Conservation (phyloP, 2,797 vertebrate genomes). For the Poecilia gillii region DNA sequence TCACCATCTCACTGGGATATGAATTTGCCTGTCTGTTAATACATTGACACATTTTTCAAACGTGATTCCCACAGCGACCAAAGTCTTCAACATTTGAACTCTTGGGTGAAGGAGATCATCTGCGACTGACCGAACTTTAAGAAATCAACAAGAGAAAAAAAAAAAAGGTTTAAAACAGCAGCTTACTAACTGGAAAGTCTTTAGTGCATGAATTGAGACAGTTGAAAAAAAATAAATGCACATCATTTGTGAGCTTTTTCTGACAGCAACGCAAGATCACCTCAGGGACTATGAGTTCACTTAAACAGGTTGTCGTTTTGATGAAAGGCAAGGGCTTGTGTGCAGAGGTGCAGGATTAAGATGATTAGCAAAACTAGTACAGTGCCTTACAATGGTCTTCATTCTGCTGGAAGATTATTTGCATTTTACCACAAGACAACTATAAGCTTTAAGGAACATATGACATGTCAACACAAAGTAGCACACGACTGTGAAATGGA, state of each 20-base stretch:
- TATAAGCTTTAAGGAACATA: neutral
- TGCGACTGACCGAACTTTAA: neutral
- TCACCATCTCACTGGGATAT: slow-evolving; percentile 18
- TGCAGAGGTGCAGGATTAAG: neutral
- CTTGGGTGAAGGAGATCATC: neutral
- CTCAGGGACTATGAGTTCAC: neutral
- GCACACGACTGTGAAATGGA: neutral
- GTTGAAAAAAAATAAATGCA: neutral
- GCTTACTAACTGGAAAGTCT: neutral
- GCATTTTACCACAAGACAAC: neutral
- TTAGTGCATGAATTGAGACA: neutral
- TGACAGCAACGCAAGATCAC: neutral
- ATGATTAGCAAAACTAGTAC: neutral
- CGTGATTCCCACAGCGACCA: neutral
- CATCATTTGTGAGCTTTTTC: neutral
- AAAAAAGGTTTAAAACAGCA: neutral
- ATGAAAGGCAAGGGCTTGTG: neutral
- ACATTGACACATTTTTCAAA: slow-evolving; percentile 20
- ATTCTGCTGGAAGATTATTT: neutral
- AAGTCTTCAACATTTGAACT: neutral
- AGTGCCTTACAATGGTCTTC: neutral
- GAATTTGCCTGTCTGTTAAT: slow-evolving; percentile 28
- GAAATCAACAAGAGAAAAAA: neutral
- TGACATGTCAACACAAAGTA: neutral
- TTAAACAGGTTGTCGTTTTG: neutral